Evolutionary conservation across 2,797 vertebrate species (phyloP), one percentile per base, ranked within the genome.

Genomic region (Typhlichthys eigenmanni): DNA sequence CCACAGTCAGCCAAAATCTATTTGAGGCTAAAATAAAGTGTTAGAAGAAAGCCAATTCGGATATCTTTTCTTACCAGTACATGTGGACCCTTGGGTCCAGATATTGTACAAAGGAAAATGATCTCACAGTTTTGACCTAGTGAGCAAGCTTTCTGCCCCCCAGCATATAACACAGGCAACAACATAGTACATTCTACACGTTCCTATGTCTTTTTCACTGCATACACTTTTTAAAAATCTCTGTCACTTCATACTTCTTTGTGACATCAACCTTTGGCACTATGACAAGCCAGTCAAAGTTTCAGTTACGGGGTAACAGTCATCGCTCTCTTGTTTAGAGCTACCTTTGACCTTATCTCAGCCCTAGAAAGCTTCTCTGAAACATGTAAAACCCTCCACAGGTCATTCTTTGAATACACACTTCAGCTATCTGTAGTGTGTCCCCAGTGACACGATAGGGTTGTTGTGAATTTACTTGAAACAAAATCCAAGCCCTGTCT

Each of bases 241-340:
- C 76, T 83, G 81, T 87, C 85, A 85, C 62, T 74, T 60, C 1
- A 52, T 74, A 85, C 85, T 82, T 81, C 85, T 89, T 79, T 79
- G 85, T 91, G 90, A 91, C 89, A 89, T 88, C 86, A 88, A 72
- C 84, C 80, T 87, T 78, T 84, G 88, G 86, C 79, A 70, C 75
- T 53, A 63, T 81, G 88, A 91, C 88, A 91, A 80, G 76, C 67
- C 47, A 75, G 82, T 68, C 61, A 64, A 12, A 84, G 87, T 92
- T 86, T 91, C 87, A 81, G 62, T 83, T 92, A 88, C 82, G 72
- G 47, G 64, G 70, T 7, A 49, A 76, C 80, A 75, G 71, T 38
- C 58, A 62, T 14, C 17, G 60, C 52, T 47, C 58, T 34, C 45
- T 47, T 47, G 45, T 71, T 60, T 51, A 12, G 47, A 50, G 32